Evolutionary conservation across 2,888 invertebrate species (phyloP), one percentile per base, ranked within the genome.

Genomic region (Leucoma salicis): DNA sequence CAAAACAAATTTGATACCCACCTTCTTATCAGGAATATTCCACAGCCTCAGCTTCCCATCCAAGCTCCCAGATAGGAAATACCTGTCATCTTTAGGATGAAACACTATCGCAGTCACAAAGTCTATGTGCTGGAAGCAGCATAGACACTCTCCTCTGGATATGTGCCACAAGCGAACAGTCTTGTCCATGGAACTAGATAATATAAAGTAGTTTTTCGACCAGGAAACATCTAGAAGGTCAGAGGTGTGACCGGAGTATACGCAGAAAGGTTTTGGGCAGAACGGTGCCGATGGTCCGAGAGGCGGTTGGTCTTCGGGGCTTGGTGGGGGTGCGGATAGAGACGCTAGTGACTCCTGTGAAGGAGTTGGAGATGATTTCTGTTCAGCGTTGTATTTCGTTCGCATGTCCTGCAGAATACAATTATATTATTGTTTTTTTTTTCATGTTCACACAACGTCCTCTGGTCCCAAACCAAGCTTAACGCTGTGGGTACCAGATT

Each of bases 31-130:
- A 0, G 99, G 99, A 72, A 99, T 99, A 82, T 99, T 98, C 99
- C 99, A 99, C 5, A 99, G 88, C n/a, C 99, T 91, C 35, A 99
- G 90, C 84, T 99, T 99, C 1, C 99, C 99, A 81, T 99, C 99
- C 33, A 99, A 87, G 13, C 98, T 98, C 11, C 99, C 99, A 46
- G 98, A 99, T 24, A 99, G 89, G 83, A 99, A 99, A 81, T 99
- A 94, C 15, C 96, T 85, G 75, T 96, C 96, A 66, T 96, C 96
- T 40, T 95, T 91, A 1, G 99, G 99, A 86, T 99, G 98, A 81
- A 99, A 99, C 39, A 97, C 99, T 64, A 99, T 99, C 0, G 99
- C 98, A 0, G 99, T 99, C 39, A 99, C 99, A 78, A 99, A 99
- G 86, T 99, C 99, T 53, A 99, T 98, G 76, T 99, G 99, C 76